These are phyloP conservation scores for Acanthoscelides obtectus DNA, from an alignment of 2,888 invertebrate species.

Conservation along the genomic window DNA sequence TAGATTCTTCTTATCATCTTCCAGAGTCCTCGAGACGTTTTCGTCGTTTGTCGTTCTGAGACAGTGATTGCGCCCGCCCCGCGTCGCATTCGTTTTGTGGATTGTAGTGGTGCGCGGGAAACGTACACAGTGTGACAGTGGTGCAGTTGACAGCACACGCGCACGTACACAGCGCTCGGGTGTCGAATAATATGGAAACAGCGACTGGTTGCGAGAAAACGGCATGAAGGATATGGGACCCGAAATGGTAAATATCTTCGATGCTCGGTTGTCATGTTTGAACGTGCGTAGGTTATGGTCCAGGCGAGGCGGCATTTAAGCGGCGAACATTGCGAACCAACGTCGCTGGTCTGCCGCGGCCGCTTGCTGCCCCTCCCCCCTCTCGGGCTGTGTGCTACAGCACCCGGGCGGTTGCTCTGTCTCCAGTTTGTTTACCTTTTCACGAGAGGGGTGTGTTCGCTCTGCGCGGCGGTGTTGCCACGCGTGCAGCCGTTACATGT, in stretches of 20 bases:
- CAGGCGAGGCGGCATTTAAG: background rate
- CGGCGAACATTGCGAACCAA: background rate
- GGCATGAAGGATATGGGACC: conserved; percentile 79
- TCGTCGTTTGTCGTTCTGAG: conserved; percentile 38
- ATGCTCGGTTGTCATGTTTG: background rate
- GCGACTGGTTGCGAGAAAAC: conserved; percentile 12
- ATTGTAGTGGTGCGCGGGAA: background rate
- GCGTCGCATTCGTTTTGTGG: conserved; percentile 25
- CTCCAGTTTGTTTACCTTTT: conserved; percentile 21
- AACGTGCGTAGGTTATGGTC: background rate
- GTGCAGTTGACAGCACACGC: background rate
- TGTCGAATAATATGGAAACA: conserved; percentile 2
- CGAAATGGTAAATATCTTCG: conserved; percentile 62
- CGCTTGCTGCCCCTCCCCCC: background rate
- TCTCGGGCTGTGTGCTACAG: background rate
- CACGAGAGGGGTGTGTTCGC: conserved; percentile 17
- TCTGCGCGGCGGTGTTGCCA: conserved; percentile 1
- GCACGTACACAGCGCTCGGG: background rate
- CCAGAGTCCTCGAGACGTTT: background rate
- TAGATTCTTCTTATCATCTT: background rate
- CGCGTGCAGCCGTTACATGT: background rate
- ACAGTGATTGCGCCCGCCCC: conserved; percentile 34
- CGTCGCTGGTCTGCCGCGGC: background rate
- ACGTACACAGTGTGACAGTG: conserved; percentile 4
- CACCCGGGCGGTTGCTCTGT: background rate